phyloP scores from a whole-genome alignment of 2,888 invertebrate genomes.

The Cephus sareptanus region DNA sequence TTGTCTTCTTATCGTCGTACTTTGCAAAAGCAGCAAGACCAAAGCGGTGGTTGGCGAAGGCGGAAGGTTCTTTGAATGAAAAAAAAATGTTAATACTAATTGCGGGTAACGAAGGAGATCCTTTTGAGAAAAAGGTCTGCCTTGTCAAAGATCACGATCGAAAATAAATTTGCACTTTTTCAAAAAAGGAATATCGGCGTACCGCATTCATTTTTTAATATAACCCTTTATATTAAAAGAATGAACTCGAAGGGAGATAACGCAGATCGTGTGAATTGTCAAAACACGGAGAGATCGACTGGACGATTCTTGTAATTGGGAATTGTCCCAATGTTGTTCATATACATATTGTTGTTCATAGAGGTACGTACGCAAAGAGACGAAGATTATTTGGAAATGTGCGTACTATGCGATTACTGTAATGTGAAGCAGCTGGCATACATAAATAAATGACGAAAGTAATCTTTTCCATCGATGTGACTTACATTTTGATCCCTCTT shows the following conservation, averaged over 20 bases:
- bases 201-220: constrained; percentile 4
- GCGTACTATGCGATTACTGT: neutral
- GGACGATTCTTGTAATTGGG: constrained; percentile 2
- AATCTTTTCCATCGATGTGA: neutral
- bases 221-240: constrained; percentile 6
- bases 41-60: neutral
- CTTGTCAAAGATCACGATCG: constrained; percentile 34
- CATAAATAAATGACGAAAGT: constrained; percentile 5
- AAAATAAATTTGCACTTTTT: constrained; percentile 44
- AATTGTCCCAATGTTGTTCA: constrained; percentile 3
- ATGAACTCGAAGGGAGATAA: neutral
- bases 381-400: neutral
- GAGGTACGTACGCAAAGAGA: neutral
- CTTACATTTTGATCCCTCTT: neutral
- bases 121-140: constrained; percentile 22
- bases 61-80: neutral
- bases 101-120: neutral
- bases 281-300: neutral
- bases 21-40: neutral
- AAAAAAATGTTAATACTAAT: neutral
- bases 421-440: neutral
- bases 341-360: neutral
- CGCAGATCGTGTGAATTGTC: neutral
- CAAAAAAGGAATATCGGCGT: constrained; percentile 20
- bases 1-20: neutral